Percentiles rank a stretch among this genome's conserved stretches.
These are phyloP conservation scores for Drosophila stalkeri DNA, from an alignment of 2,888 invertebrate genomes.

Conservation along the genomic window DNA sequence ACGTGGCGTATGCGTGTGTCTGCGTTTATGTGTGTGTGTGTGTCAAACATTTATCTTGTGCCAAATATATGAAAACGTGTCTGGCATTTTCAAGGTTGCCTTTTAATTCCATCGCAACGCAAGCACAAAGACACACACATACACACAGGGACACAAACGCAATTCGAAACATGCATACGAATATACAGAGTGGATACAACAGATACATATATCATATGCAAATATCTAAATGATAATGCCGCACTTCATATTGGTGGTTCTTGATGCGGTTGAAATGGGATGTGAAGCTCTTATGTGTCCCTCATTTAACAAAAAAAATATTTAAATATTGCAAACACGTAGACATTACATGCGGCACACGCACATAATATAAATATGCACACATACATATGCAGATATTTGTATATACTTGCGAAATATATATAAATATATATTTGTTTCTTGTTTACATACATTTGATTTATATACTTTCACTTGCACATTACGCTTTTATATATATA, in stretches of 20 bases:
- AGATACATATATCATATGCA: slow-evolving; percentile 54
- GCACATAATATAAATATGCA: slow-evolving; percentile 9
- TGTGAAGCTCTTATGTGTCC: slow-evolving; percentile 48
- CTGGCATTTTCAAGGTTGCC: slow-evolving; percentile 76
- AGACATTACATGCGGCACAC: slow-evolving; percentile 34
- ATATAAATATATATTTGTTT: neutral
- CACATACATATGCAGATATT: slow-evolving; percentile 5
- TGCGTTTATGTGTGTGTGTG: slow-evolving; percentile 18
- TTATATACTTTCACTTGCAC: slow-evolving; percentile 59
- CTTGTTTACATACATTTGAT: slow-evolving; percentile 44
- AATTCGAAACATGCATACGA: slow-evolving; percentile 9
- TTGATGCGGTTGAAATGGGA: slow-evolving; percentile 53
- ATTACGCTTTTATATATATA: slow-evolving; percentile 50
- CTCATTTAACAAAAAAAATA: slow-evolving; percentile 61
- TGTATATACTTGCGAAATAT: slow-evolving; percentile 7
- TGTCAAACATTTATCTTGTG: slow-evolving; percentile 53
- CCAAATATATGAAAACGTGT: slow-evolving; percentile 65
- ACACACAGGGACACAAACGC: too few species aligned
- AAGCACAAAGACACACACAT: slow-evolving; percentile 12
- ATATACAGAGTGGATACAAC: slow-evolving; percentile 9
- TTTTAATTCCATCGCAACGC: slow-evolving; percentile 62
- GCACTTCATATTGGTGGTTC: slow-evolving; percentile 69
- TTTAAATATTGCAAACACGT: slow-evolving; percentile 73
- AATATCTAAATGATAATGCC: slow-evolving; percentile 73
- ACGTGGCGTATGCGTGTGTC: slow-evolving; percentile 19